A percentile compares a stretch with the other conserved stretches of the same genome.
phyloP scores from a whole-genome alignment of 1,140 invertebrate species.

The Varroa destructor region DNA sequence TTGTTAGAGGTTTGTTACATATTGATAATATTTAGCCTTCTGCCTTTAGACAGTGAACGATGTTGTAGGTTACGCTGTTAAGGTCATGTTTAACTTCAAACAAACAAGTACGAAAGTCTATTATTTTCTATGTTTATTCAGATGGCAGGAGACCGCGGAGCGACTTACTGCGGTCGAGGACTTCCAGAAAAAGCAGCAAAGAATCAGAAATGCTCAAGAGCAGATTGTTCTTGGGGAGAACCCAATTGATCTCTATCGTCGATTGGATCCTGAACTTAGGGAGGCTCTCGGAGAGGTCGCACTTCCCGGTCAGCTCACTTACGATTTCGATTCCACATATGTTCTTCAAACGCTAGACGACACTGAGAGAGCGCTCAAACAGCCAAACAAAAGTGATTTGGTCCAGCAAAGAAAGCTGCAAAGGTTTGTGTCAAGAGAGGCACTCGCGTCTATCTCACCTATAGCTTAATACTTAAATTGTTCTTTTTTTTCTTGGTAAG shows the following conservation, averaged over 20 bases:
- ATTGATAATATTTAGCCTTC: too few species aligned
- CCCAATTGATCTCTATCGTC: slow-evolving; percentile 3
- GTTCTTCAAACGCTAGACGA: background rate
- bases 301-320: background rate
- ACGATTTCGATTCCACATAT: slow-evolving; percentile 15
- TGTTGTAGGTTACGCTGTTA: too few species aligned
- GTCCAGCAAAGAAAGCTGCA: slow-evolving; percentile 12
- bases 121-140: background rate
- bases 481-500: too few species aligned
- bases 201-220: background rate
- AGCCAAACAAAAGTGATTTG: slow-evolving; percentile 2
- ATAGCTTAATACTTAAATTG: too few species aligned
- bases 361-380: slow-evolving; percentile 2
- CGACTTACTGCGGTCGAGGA: background rate
- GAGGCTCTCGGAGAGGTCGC: background rate
- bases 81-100: too few species aligned
- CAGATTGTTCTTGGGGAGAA: background rate
- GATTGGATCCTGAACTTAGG: background rate
- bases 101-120: too few species aligned
- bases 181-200: slow-evolving; percentile 12
- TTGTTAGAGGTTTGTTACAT: too few species aligned
- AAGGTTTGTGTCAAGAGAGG: background rate
- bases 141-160: background rate
- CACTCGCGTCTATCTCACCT: too few species aligned
- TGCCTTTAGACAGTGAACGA: too few species aligned